Base-by-base conservation (phyloP, 2,113 vertebrate species). In the Heteronetta atricapilla region DNA sequence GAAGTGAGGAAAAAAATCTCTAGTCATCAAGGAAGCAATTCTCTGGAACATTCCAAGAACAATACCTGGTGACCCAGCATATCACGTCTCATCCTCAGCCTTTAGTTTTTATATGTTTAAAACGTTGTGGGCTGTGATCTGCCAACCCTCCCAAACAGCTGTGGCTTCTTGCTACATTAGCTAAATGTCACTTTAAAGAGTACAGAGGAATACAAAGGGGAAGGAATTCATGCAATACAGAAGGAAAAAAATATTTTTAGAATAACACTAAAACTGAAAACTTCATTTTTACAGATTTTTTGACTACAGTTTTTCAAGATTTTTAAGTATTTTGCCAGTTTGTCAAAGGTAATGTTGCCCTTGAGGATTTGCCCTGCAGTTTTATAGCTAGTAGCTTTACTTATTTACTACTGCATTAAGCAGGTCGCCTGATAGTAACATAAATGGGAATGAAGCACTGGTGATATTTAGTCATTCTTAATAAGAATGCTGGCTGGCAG, bases 391-490 rank as follows among this genome's bases (percentile, higher is more conserved):
- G 50, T 19, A 90, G 36, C 50, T 72, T 93, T 87, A 63, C 74
- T 96, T 91, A 96, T 96, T 97, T 97, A 97, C 94, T 92, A 80
- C 88, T 85, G 70, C 8, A 19, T 90, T 93, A 92, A 90, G 77
- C 77, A 76, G 74, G 92, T 92, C 16, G 17, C 83, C 74, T 89
- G 86, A 77, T 90, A 93, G 88, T 79, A 85, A 55, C 93, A 87
- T 70, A 94, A 85, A 93, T 77, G 74, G 33, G n/a, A 68, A 80
- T 34, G 88, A 95, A 82, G 58, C 58, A 85, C 48, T 38, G 53
- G 50, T 80, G 83, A 62, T 94, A 96, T 96, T 97, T 93, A 96
- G 92, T 97, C 93, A 90, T 90, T 92, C 74, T 81, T 95, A 96
- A 94, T 85, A 92, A 87, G 86, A 94, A 87, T 74, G 28, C 73